phyloP scores from a whole-genome alignment of 2,888 invertebrate species.

The Zootermopsis nevadensis region DNA sequence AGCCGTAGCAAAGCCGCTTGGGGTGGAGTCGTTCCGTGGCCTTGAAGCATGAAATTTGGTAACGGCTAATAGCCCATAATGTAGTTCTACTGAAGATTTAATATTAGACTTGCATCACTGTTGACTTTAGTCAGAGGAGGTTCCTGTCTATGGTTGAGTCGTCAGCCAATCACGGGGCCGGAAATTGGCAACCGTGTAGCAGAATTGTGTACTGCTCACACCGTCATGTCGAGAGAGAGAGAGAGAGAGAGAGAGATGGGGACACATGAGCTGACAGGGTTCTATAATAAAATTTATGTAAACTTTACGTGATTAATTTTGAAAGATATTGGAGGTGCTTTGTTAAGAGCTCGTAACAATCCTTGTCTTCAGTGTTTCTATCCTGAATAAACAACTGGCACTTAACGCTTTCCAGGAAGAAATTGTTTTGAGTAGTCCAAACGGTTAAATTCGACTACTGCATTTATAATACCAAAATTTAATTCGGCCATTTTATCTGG shows the following conservation, averaged over 20 bases:
- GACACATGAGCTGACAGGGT: constrained; percentile 17
- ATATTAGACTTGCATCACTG: constrained; percentile 5
- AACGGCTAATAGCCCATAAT: too few species aligned
- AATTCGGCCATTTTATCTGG: too few species aligned
- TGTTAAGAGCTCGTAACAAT: too few species aligned
- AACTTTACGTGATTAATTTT: constrained; percentile 33
- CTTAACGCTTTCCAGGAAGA: too few species aligned
- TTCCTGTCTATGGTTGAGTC: constrained; percentile 35
- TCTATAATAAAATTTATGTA: constrained; percentile 30
- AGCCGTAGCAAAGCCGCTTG: too few species aligned
- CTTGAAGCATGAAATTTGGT: too few species aligned
- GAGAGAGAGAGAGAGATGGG: background rate
- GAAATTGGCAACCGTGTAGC: constrained; percentile 51
- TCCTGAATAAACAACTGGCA: too few species aligned
- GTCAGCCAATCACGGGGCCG: constrained; percentile 49
- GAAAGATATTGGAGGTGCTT: constrained; percentile 4
- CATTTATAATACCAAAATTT: too few species aligned
- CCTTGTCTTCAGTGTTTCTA: too few species aligned
- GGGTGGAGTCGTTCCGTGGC: too few species aligned
- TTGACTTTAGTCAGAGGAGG: background rate
- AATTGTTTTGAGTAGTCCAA: too few species aligned
- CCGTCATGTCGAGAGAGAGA: constrained; percentile 11
- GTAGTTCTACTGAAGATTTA: background rate
- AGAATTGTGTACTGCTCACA: constrained; percentile 46
- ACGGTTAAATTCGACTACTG: too few species aligned